Evolutionary conservation across 2,888 invertebrate species (phyloP), one percentile per base, ranked within the genome.

Genomic region (Thera britannica): DNA sequence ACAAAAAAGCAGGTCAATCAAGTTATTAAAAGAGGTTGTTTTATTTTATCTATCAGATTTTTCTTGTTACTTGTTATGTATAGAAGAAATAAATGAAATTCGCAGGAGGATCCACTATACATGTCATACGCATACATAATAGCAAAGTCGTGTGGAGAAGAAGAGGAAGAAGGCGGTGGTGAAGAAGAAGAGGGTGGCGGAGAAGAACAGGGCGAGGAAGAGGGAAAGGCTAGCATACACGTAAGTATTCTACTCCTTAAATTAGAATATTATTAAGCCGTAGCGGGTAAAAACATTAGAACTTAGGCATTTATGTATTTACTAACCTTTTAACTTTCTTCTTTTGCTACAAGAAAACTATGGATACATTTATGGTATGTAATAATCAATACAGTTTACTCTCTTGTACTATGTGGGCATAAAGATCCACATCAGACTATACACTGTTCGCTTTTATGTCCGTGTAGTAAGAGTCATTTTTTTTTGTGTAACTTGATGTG

Each of bases 81-180:
- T 41, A 5, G 41, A 41, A 41, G 41, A 41, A 41, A 41, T 41
- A 46, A 46, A 46, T 34, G 2, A 48, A 56, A 38, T 59, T 78
- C 77, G 34, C 94, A 97, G 90, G 99, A 99, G 85, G 99, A 99
- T 93, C 95, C 96, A 0, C 94, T 99, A 3, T 99, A 99, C 90
- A 99, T 99, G 97, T 97, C 98, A 2, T 99, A 99, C 86, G 99
- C 99, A 0, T 97, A 98, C 87, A 99, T 99, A 68, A 98, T 99
- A 87, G 98, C 99, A 2, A 98, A 98, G 88, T 99, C 99, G 0
- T 98, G 98, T 82, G 99, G 99, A 2, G 98, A 98, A 82, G 99
- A 99, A 85, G 99, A 99, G 78, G 99, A 99, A 83, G 99, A 98
- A 83, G 99, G 98, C 0, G 99, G 97, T 3, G 98, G 97, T 2